A percentile compares a stretch with the other conserved stretches of the same genome.
phyloP scores from a whole-genome alignment of 2,797 vertebrate genomes.

The Molothrus ater region DNA sequence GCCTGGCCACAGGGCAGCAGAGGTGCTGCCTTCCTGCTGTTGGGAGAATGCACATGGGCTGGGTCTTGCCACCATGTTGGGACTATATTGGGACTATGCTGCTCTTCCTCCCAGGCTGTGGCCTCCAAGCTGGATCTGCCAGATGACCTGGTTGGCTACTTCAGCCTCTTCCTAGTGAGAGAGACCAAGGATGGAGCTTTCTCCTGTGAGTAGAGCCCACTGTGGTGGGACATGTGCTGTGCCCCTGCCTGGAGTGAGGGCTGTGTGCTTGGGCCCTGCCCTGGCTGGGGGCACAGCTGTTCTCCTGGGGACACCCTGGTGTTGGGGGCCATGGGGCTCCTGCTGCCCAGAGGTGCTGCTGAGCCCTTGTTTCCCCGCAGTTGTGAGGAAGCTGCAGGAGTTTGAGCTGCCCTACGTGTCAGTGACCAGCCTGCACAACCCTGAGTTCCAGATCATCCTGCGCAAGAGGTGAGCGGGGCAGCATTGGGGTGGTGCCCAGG shows the following conservation, averaged over 20 bases:
- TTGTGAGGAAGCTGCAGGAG: constrained; percentile 96
- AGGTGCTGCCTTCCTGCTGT: background rate
- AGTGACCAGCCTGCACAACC: constrained; percentile 89
- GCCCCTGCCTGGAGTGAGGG: background rate
- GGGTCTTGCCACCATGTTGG: background rate
- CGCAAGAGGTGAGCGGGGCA: constrained; percentile 88
- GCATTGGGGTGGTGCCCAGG: background rate
- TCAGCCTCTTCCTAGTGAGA: constrained; percentile 93
- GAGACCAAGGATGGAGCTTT: constrained; percentile 87
- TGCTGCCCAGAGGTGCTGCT: background rate
- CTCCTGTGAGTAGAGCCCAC: constrained; percentile 85
- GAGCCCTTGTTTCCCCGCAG: constrained; percentile 64
- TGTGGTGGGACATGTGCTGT: accelerated
- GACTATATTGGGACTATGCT: background rate
- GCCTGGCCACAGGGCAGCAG: background rate
- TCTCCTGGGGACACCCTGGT: background rate
- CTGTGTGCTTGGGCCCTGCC: background rate
- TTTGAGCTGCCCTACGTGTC: constrained; percentile 98
- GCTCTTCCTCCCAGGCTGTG: constrained; percentile 81
- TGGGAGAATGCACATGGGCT: accelerated
- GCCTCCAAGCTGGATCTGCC: constrained; percentile 94
- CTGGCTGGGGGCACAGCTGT: accelerated
- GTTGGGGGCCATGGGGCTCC: background rate
- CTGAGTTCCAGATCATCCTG: constrained; percentile 92
- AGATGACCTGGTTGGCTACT: constrained; percentile 94